These are phyloP conservation scores for Euspilapteryx auroguttella DNA, from an alignment of 2,888 invertebrate species.

Conservation along the genomic window DNA sequence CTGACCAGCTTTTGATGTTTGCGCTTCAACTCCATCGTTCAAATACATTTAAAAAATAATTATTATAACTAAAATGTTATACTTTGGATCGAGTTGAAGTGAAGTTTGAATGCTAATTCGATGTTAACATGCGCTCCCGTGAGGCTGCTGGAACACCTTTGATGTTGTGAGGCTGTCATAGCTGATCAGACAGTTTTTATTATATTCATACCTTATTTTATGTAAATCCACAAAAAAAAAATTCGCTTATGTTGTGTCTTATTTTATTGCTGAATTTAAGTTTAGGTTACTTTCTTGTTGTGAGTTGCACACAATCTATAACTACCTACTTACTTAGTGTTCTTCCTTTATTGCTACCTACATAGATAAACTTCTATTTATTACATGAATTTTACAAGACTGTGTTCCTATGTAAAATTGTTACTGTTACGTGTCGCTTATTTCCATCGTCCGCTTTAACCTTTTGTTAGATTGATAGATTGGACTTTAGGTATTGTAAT, in stretches of 20 bases:
- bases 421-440: constrained; percentile 24
- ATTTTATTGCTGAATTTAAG: neutral
- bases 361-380: no score
- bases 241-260: neutral
- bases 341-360: no score
- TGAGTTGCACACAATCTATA: no score
- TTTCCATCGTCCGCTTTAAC: constrained; percentile 33
- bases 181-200: neutral
- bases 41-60: no score
- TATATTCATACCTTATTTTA: neutral
- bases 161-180: constrained; percentile 25
- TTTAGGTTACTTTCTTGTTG: no score
- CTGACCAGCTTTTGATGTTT: constrained; percentile 25
- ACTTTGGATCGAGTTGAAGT: constrained; percentile 6
- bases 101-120: constrained; percentile 20
- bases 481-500: neutral
- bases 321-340: no score
- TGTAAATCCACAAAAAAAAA: neutral
- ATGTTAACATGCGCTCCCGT: constrained; percentile 9
- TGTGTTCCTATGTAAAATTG: constrained; percentile 44
- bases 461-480: constrained; percentile 39
- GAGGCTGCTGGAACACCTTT: constrained; percentile 10
- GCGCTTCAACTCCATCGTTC: constrained; percentile 20
- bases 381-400: constrained; percentile 4
- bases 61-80: no score